Conservation (phyloP, 2,888 invertebrate genomes). For the Gari tellinella region DNA sequence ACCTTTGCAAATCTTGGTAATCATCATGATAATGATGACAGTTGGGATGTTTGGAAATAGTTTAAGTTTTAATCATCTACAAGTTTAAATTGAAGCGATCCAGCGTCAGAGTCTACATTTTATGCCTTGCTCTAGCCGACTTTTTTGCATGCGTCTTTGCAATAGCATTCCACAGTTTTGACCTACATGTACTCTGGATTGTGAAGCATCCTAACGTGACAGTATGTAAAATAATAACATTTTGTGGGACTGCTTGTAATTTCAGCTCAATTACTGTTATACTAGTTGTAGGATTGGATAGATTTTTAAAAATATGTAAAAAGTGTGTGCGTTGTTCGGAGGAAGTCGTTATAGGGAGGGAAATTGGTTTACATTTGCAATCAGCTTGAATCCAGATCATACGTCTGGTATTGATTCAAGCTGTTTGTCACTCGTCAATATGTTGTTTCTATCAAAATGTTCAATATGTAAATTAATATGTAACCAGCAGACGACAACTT, state of each 20-base stretch:
- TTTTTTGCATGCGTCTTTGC: conserved; percentile 50
- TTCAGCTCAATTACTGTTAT: conserved; percentile 52
- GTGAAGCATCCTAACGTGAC: conserved; percentile 25
- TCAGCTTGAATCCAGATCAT: too few relatives aligned
- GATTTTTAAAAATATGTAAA: conserved; percentile 71
- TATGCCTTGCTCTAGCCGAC: conserved; percentile 52
- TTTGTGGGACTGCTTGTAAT: conserved; percentile 37
- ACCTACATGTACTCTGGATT: conserved; percentile 35
- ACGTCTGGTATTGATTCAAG: too few relatives aligned
- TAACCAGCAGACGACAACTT: too few relatives aligned
- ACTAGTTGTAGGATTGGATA: conserved; percentile 57
- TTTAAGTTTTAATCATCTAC: conserved; percentile 45
- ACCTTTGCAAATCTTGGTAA: conserved; percentile 9
- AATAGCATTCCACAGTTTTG: conserved; percentile 56
- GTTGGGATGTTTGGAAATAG: conserved; percentile 49
- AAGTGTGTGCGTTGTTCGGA: too few relatives aligned
- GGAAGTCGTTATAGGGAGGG: too few relatives aligned
- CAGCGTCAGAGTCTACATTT: conserved; percentile 51
- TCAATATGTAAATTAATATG: too few relatives aligned
- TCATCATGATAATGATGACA: conserved; percentile 39
- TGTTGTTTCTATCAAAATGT: too few relatives aligned
- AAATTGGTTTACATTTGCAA: too few relatives aligned
- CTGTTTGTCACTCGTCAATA: too few relatives aligned
- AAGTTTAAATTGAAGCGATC: conserved; percentile 51
- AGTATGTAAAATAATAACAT: conserved; percentile 48